phyloP scores from a whole-genome alignment of 1,140 invertebrate species.

The Trachymyrmex cornetzi region DNA sequence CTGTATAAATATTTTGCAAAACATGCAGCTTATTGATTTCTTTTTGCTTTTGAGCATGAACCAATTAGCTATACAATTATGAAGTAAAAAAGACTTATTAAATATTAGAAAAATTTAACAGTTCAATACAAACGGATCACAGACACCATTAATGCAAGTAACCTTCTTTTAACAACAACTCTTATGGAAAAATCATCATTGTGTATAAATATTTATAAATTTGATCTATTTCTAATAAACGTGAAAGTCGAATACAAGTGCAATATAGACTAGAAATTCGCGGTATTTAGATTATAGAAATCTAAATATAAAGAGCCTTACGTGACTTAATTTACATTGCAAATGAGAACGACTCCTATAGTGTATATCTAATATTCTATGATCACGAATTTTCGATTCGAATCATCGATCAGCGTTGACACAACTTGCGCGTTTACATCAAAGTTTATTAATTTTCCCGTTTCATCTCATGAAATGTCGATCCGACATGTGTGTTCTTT shows the following conservation, averaged over 20 bases:
- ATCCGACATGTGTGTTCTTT: constrained; percentile 23
- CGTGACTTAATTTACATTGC: background rate
- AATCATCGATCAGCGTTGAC: background rate
- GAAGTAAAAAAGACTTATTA: background rate
- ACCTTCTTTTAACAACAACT: background rate
- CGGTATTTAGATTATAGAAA: background rate
- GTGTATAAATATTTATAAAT: constrained; percentile 18
- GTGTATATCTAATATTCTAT: constrained; percentile 10
- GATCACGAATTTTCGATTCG: background rate
- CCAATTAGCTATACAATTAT: background rate
- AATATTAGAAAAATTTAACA: constrained; percentile 12
- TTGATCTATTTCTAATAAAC: background rate
- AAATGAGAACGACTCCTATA: background rate
- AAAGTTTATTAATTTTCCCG: constrained; percentile 34
- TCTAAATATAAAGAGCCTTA: background rate
- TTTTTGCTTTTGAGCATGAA: constrained; percentile 1
- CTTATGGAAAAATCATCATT: background rate
- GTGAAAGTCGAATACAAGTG: background rate
- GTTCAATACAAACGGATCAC: background rate
- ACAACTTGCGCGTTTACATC: constrained; percentile 5
- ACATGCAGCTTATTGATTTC: background rate
- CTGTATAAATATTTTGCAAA: background rate
- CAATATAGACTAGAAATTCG: constrained; percentile 6
- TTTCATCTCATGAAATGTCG: background rate
- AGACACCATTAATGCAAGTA: background rate